Conservation (phyloP, 2,888 invertebrate genomes). For the Agrochola litura region DNA sequence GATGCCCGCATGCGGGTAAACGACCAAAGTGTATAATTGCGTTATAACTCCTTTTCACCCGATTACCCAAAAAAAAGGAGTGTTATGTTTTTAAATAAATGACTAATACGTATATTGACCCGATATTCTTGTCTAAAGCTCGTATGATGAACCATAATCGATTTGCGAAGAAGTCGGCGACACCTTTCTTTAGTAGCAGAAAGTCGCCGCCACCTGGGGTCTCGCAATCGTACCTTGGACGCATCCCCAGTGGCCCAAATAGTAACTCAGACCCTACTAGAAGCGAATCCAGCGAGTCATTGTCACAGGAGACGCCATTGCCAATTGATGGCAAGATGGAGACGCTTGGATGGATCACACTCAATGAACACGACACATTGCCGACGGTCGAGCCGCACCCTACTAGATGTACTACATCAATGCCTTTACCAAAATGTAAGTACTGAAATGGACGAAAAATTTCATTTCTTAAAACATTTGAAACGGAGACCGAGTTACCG, state of each 20-base stretch:
- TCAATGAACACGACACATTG: not conserved
- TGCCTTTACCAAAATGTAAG: constrained; percentile 17
- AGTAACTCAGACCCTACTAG: too few relatives aligned
- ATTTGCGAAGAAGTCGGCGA: not conserved
- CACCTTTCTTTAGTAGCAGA: not conserved
- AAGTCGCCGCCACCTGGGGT: accelerated
- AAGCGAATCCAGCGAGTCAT: too few relatives aligned
- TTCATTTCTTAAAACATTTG: not conserved
- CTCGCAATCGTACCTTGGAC: too few relatives aligned
- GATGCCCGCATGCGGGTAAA: not conserved
- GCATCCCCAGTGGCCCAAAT: accelerated
- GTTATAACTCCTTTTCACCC: not conserved
- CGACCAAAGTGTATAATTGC: not conserved
- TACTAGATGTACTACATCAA: constrained; percentile 8
- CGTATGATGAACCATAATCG: not conserved
- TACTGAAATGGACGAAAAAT: not conserved
- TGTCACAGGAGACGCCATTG: not conserved
- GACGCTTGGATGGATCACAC: too few relatives aligned
- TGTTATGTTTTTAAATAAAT: not conserved
- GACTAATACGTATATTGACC: not conserved
- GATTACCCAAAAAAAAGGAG: not conserved
- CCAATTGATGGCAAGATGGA: too few relatives aligned
- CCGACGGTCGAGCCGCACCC: accelerated
- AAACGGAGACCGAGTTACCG: not conserved
- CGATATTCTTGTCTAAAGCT: not conserved